Percentiles rank a stretch among this genome's conserved stretches.
These are phyloP conservation scores for Andinoacara biseriatus DNA, from an alignment of 2,113 vertebrate species.

Conservation along the genomic window DNA sequence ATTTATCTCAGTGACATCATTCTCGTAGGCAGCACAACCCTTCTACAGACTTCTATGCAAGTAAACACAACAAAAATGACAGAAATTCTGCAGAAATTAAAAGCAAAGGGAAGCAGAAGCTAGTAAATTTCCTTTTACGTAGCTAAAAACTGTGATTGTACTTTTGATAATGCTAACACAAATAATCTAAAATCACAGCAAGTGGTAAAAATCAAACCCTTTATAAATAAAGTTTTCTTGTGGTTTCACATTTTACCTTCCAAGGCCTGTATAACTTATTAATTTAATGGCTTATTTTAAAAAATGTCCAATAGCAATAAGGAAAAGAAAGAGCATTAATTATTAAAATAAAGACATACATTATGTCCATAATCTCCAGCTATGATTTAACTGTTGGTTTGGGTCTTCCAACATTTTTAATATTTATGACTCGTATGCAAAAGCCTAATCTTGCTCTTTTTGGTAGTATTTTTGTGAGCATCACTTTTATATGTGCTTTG, in stretches of 20 bases:
- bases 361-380: background rate
- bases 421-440: background rate
- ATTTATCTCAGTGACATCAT: constrained; percentile 57
- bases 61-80: background rate
- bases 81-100: background rate
- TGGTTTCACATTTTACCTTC: too few species aligned
- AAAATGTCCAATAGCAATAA: background rate
- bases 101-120: background rate
- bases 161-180: background rate
- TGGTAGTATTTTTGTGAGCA: background rate
- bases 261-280: background rate
- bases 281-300: background rate
- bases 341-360: background rate
- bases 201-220: background rate
- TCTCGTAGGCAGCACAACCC: background rate
- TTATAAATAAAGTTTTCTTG: too few species aligned
- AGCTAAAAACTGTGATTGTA: background rate
- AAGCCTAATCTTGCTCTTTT: background rate
- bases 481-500: background rate
- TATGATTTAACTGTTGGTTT: too few species aligned
- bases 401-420: background rate
- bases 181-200: constrained; percentile 4
- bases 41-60: background rate
- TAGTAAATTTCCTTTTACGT: background rate
- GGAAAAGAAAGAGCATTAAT: background rate